Conservation (phyloP, 2,888 invertebrate genomes). For the Disparrhopalites patrizii region DNA sequence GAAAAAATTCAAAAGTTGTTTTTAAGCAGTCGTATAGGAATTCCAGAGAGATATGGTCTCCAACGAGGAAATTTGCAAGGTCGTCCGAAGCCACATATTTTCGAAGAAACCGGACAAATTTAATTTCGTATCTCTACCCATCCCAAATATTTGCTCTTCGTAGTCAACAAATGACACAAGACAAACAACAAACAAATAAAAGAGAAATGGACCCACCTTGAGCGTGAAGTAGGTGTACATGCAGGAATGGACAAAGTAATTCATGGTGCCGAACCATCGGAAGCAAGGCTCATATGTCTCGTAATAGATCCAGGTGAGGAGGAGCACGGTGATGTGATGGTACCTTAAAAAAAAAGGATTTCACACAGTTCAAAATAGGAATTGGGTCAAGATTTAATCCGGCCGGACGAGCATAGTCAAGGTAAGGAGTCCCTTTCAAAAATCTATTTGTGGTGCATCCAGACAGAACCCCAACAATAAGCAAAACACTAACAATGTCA, state of each 20-base stretch:
- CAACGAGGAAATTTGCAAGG: too few species aligned
- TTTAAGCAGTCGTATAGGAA: too few species aligned
- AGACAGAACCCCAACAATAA: too few species aligned
- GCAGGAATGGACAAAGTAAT: conserved; percentile 42
- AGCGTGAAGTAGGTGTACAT: conserved; percentile 40
- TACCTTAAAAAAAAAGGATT: conserved; percentile 29
- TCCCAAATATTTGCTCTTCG: too few species aligned
- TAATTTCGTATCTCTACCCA: too few species aligned
- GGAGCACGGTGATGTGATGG: conserved; percentile 43
- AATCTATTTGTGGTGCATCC: too few species aligned
- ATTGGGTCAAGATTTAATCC: too few species aligned
- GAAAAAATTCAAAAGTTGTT: too few species aligned
- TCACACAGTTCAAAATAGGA: background rate
- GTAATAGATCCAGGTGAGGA: conserved; percentile 42
- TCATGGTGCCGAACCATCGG: conserved; percentile 42
- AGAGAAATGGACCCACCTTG: conserved; percentile 32
- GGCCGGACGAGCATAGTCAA: too few species aligned
- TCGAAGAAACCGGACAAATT: background rate
- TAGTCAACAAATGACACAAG: too few species aligned
- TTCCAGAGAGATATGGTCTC: too few species aligned
- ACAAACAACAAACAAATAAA: too few species aligned
- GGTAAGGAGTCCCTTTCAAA: background rate
- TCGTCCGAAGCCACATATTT: background rate
- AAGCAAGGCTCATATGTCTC: conserved; percentile 41
- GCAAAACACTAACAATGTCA: background rate